Percentiles rank a stretch among this genome's conserved stretches.
Conservation (phyloP, 1,140 invertebrate species). For the Trissolcus basalis region DNA sequence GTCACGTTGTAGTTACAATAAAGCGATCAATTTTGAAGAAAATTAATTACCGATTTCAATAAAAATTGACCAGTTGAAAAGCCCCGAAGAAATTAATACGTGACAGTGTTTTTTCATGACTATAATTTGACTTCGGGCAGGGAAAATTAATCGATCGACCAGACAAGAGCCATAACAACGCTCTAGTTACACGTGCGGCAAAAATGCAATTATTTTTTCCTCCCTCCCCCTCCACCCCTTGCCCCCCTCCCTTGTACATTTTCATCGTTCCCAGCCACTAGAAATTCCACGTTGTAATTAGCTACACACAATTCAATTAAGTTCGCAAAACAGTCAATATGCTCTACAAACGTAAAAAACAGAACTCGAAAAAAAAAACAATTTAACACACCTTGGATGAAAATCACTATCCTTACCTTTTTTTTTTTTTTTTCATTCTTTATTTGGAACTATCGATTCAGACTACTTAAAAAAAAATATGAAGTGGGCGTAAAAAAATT, state of each 20-base stretch:
- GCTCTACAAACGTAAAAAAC: not conserved
- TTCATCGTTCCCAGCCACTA: conserved; percentile 32
- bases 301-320: conserved; percentile 46
- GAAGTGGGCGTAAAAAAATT: conserved; percentile 42
- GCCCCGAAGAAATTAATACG: conserved; percentile 28
- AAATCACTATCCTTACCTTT: too few relatives aligned
- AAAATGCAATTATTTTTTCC: conserved; percentile 47
- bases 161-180: conserved; percentile 30
- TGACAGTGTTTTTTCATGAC: conserved; percentile 34
- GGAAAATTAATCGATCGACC: conserved; percentile 38
- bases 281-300: conserved; percentile 49
- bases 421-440: too few relatives aligned
- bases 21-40: too few relatives aligned
- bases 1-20: too few relatives aligned
- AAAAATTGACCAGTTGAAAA: not conserved
- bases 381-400: too few relatives aligned
- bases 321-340: conserved; percentile 28
- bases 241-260: not conserved
- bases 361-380: too few relatives aligned
- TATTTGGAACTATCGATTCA: too few relatives aligned
- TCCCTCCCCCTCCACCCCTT: not conserved
- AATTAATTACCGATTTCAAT: not conserved
- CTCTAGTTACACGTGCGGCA: conserved; percentile 34
- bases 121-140: conserved; percentile 29
- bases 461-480: conserved; percentile 14